Evolutionary conservation across 2,888 invertebrate genomes (phyloP), one percentile per base, ranked within the genome.

Genomic region (Parasteatoda lunata): DNA sequence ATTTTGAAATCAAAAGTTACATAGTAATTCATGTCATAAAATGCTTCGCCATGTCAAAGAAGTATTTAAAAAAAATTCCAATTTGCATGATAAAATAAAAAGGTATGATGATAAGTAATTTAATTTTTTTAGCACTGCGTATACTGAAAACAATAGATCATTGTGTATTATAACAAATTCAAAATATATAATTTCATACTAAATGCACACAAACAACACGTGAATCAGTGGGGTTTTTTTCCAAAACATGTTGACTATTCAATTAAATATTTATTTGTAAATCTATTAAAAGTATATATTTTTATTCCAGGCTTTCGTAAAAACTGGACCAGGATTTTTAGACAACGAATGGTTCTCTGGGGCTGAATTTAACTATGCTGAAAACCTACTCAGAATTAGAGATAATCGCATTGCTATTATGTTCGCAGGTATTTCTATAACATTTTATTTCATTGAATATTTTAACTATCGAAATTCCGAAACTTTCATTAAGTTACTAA

Each of bases 331-430:
- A n/a, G 79, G 79, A 30, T 79, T 79, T 30, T 9, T 79, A 15
- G 79, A 79, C 47, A 71, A 71, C 64, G 79, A 92, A 89, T 94
- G 93, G 93, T 93, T 93, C 90, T 82, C 89, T 8, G 93, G 93
- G 3, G 90, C 92, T 13, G 91, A 90, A 49, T 90, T 93, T n/a
- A 94, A 94, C 90, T 94, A 92, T 91, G 93, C 94, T 1, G 93
- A 93, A 90, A 93, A 94, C 89, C 88, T 93, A 6, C 90, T 93
- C 15, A 90, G 91, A 72, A 92, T 91, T 69, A 90, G 91, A 70
- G 92, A 93, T 90, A 92, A 92, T 88, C 91, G 91, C 79, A 89
- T 92, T 2, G 93, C 93, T 5, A 90, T 93, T 30, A 69, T 79
- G 5, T 79, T 15, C 11, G 52, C 48, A 15, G 79, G 79, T 79